These are phyloP conservation scores for Pimephales promelas DNA, from an alignment of 2,113 vertebrate genomes.

Conservation along the genomic window DNA sequence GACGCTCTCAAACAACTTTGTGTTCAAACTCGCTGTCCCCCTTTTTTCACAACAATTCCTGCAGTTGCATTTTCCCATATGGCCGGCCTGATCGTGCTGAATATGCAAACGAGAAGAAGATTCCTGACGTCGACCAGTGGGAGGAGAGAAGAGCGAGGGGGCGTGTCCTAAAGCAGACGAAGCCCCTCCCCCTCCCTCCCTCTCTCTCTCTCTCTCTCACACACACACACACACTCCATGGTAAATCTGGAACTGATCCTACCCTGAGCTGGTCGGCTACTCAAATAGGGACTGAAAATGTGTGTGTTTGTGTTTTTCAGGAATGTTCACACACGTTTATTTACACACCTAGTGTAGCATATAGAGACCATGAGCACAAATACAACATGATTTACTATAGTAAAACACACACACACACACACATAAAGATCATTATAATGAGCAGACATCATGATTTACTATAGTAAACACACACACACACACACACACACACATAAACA, in stretches of 20 bases:
- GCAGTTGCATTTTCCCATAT: conserved; percentile 97
- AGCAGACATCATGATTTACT: no score
- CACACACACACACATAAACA: no score
- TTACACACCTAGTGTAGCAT: background rate
- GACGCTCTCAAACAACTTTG: conserved; percentile 81
- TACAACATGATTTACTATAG: no score
- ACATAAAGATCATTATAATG: background rate
- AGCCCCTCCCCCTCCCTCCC: conserved; percentile 46
- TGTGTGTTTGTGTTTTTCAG: conserved; percentile 66
- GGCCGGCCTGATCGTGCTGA: conserved; percentile 90
- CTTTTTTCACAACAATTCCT: conserved; percentile 91
- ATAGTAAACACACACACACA: no score
- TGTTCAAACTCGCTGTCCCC: conserved; percentile 79
- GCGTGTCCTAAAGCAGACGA: conserved; percentile 43
- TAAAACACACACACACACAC: no score
- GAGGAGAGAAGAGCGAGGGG: conserved; percentile 68
- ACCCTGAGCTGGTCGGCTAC: conserved; percentile 71
- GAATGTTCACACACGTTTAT: conserved; percentile 14
- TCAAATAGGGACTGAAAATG: conserved; percentile 71
- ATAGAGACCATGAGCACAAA: background rate
- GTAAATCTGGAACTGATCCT: conserved; percentile 83
- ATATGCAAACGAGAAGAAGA: conserved; percentile 93
- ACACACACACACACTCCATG: conserved; percentile 63
- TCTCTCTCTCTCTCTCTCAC: conserved; percentile 44
- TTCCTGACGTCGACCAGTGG: conserved; percentile 79